phyloP scores from a whole-genome alignment of 2,797 vertebrate species.

The Falco peregrinus region DNA sequence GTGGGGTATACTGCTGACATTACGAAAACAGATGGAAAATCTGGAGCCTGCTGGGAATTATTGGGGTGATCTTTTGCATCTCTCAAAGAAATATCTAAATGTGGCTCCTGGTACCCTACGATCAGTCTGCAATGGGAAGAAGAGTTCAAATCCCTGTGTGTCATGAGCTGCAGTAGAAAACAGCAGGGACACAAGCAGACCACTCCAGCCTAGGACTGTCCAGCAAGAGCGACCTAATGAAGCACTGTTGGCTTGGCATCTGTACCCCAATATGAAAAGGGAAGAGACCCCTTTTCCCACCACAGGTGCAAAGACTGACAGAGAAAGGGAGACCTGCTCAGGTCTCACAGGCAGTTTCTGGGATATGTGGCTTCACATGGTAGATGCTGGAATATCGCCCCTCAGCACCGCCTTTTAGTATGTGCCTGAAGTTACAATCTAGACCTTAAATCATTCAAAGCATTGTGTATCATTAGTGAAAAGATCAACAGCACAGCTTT shows the following conservation, averaged over 20 bases:
- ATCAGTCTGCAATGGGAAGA: background rate
- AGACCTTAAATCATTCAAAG: background rate
- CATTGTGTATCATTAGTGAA: rapidly evolving
- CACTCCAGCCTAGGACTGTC: background rate
- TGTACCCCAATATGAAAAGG: background rate
- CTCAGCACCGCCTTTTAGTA: background rate
- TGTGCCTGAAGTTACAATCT: background rate
- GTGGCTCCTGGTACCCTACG: background rate
- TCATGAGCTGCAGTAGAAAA: background rate
- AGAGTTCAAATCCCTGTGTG: background rate
- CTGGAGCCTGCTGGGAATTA: background rate
- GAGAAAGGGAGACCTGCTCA: background rate
- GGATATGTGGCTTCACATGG: rapidly evolving
- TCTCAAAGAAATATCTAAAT: background rate
- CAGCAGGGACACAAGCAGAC: background rate
- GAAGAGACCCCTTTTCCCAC: background rate
- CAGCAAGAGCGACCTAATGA: background rate
- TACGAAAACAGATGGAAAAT: background rate
- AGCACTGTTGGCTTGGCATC: background rate
- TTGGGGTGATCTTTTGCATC: background rate
- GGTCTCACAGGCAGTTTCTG: background rate
- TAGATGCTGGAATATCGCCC: background rate
- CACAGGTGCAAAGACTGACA: background rate
- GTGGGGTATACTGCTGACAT: background rate
- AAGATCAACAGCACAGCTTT: background rate